These are phyloP conservation scores for Alethe diademata DNA, from an alignment of 2,113 vertebrate species.

Conservation along the genomic window DNA sequence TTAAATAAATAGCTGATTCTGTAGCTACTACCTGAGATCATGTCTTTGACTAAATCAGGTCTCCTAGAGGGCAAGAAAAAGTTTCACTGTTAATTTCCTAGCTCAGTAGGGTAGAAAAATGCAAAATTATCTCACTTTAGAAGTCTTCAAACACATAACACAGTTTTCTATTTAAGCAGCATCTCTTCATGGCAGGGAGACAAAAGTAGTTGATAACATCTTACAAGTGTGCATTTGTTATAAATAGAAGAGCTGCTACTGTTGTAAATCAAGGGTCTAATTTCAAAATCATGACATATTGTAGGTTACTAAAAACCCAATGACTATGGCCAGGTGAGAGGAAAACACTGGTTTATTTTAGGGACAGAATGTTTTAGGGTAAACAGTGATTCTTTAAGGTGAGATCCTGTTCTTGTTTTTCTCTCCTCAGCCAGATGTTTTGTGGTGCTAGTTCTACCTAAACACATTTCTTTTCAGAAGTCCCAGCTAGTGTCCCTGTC, in stretches of 20 bases:
- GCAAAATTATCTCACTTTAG: not conserved
- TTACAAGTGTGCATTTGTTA: not conserved
- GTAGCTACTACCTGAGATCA: not conserved
- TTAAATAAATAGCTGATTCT: slow-evolving; percentile 26
- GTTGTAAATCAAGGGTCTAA: not conserved
- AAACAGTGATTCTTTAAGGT: not conserved
- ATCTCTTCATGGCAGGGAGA: not conserved
- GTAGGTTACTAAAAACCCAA: not conserved
- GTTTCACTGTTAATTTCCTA: slow-evolving; percentile 44
- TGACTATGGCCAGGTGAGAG: not conserved
- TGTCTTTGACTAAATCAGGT: not conserved
- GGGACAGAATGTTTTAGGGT: not conserved
- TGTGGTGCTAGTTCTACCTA: not conserved
- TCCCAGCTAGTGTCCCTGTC: not conserved
- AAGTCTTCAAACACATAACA: not conserved
- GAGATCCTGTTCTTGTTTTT: not conserved
- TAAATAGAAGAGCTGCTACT: not conserved
- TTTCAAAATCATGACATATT: not conserved
- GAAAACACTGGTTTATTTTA: not conserved
- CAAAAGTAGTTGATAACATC: slow-evolving; percentile 7
- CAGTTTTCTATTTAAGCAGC: not conserved
- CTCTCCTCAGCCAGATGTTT: not conserved
- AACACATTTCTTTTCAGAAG: not conserved
- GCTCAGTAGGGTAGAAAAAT: slow-evolving; percentile 43
- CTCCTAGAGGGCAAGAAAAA: not conserved